Conservation (phyloP, 35 echinoderm and acorn worm species). For the Apostichopus californicus region DNA sequence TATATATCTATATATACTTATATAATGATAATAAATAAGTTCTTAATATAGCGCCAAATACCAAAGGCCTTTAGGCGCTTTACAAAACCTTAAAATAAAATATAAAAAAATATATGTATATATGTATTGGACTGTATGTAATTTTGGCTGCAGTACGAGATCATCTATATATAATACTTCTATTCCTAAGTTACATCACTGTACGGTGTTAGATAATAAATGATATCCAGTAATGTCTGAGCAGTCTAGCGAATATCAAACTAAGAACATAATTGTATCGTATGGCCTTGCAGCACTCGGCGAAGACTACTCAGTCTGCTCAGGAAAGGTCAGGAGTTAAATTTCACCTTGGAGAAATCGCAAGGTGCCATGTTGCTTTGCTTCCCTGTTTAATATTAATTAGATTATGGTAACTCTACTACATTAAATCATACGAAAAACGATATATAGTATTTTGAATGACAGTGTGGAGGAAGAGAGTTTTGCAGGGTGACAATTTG, state of each 20-base stretch:
- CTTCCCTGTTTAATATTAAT: constrained; percentile 15
- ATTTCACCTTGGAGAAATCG: constrained; percentile 22
- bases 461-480: not conserved
- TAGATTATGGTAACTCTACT: constrained; percentile 8
- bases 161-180: no score
- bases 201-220: no score
- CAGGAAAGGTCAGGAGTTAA: constrained; percentile 8
- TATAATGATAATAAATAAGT: no score
- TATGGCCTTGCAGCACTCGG: not conserved
- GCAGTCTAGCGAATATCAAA: not conserved
- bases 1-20: no score
- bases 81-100: no score
- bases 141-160: no score
- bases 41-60: no score
- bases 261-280: not conserved
- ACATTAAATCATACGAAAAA: not conserved
- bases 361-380: constrained; percentile 10
- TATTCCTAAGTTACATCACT: no score
- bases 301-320: not conserved
- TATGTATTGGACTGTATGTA: no score
- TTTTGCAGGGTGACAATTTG: not conserved
- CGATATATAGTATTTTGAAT: not conserved
- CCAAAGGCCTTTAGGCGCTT: no score
- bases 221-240: not conserved
- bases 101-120: no score